These are phyloP conservation scores for Sipunculus nudus DNA, from an alignment of 2,888 invertebrate genomes.

Conservation along the genomic window DNA sequence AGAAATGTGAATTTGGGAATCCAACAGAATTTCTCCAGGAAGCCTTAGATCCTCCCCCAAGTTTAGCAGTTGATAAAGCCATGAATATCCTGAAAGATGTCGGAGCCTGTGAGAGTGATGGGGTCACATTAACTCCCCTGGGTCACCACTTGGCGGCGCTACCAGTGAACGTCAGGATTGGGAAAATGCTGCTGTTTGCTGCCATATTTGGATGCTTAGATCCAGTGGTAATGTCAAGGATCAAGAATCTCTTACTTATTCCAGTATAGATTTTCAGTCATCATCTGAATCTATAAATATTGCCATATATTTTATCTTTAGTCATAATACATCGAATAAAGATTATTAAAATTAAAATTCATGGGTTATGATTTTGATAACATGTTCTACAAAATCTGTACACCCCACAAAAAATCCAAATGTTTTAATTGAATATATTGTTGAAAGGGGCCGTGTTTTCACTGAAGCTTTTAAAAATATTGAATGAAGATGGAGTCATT, in stretches of 20 bases:
- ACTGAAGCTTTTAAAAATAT: too few relatives aligned
- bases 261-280: neutral
- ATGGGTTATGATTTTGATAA: too few relatives aligned
- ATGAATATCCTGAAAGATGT: constrained; percentile 57
- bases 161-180: constrained; percentile 62
- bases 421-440: too few relatives aligned
- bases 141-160: constrained; percentile 61
- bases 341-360: too few relatives aligned
- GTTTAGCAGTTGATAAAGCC: constrained; percentile 49
- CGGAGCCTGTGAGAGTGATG: constrained; percentile 56
- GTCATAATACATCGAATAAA: too few relatives aligned
- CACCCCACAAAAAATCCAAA: too few relatives aligned
- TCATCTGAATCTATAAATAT: neutral
- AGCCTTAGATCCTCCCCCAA: constrained; percentile 57
- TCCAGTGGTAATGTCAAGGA: constrained; percentile 56
- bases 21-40: constrained; percentile 53
- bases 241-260: neutral
- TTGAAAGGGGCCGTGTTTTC: too few relatives aligned
- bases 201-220: constrained; percentile 61
- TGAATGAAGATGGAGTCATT: too few relatives aligned
- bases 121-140: constrained; percentile 53
- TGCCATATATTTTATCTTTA: neutral
- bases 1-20: constrained; percentile 61
- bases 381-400: too few relatives aligned
- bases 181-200: constrained; percentile 62